These are phyloP conservation scores for Epinotia brunnichana DNA, from an alignment of 2,888 invertebrate genomes.

Conservation along the genomic window DNA sequence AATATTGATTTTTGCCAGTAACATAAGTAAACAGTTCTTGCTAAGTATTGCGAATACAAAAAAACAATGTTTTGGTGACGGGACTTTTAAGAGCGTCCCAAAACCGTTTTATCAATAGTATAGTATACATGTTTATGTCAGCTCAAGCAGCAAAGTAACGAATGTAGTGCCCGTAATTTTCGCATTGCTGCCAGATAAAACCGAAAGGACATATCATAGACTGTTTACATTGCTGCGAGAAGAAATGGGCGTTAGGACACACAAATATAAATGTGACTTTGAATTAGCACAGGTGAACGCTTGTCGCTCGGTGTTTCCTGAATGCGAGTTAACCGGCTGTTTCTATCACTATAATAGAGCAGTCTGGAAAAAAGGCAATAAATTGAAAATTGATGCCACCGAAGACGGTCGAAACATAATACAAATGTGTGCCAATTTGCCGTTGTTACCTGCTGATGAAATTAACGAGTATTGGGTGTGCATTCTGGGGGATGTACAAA, in stretches of 20 bases:
- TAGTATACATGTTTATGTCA: not conserved
- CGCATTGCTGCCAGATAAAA: not conserved
- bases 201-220: conserved; percentile 4
- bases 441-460: conserved; percentile 4
- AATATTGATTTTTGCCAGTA: conserved; percentile 4
- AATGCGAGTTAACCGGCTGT: not conserved
- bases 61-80: not conserved
- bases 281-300: not conserved
- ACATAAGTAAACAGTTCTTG: not conserved
- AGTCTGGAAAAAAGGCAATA: not conserved
- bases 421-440: not conserved
- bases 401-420: not conserved
- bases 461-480: not conserved
- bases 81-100: not conserved
- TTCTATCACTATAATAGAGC: conserved; percentile 1
- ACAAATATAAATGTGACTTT: conserved; percentile 2
- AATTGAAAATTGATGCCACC: not conserved
- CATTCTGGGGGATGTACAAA: not conserved
- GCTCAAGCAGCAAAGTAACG: not conserved
- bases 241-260: not conserved
- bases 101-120: not conserved
- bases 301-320: not conserved
- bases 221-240: no score
- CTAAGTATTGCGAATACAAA: no score
- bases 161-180: not conserved